A percentile compares a stretch with the other conserved stretches of the same genome.
These are phyloP conservation scores for Pedicia rivosa DNA, from an alignment of 2,888 invertebrate genomes.

Conservation along the genomic window DNA sequence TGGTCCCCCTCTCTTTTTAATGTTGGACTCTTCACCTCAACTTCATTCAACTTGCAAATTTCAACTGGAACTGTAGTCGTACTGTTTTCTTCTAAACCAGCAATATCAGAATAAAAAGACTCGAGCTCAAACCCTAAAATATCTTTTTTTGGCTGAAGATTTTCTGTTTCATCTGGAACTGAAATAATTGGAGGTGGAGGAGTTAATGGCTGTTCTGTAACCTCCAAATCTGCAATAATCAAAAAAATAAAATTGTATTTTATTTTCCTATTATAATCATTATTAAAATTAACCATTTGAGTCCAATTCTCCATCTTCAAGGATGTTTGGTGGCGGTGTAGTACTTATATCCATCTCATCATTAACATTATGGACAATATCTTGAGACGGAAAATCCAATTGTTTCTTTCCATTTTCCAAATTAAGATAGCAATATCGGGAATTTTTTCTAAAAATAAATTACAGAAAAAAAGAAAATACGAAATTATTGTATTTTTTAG, in stretches of 20 bases:
- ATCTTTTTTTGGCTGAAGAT: no score
- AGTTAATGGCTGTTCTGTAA: conserved; percentile 8
- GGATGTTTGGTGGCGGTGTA: conserved; percentile 39
- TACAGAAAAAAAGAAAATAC: conserved; percentile 12
- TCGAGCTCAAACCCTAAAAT: conserved; percentile 34
- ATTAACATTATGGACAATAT: conserved; percentile 27
- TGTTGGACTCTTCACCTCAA: no score
- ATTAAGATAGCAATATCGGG: conserved; percentile 51
- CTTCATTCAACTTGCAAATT: no score
- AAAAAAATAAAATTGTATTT: not conserved
- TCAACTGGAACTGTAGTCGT: conserved; percentile 14
- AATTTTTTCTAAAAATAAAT: conserved; percentile 40
- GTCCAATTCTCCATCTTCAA: conserved; percentile 16
- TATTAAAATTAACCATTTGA: no score
- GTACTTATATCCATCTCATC: conserved; percentile 44
- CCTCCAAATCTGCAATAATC: no score
- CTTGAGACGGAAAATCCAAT: conserved; percentile 44
- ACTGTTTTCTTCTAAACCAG: conserved; percentile 32
- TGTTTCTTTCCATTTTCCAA: conserved; percentile 38
- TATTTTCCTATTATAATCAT: no score
- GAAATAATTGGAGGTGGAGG: conserved; percentile 16
- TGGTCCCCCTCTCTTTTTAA: not conserved
- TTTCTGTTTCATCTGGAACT: conserved; percentile 21
- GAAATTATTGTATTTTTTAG: conserved; percentile 3
- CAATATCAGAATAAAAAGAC: conserved; percentile 44